A percentile compares a stretch with the other conserved stretches of the same genome.
Evolutionary conservation across 2,113 vertebrate species (phyloP).

Genomic region (Heterotis niloticus): DNA sequence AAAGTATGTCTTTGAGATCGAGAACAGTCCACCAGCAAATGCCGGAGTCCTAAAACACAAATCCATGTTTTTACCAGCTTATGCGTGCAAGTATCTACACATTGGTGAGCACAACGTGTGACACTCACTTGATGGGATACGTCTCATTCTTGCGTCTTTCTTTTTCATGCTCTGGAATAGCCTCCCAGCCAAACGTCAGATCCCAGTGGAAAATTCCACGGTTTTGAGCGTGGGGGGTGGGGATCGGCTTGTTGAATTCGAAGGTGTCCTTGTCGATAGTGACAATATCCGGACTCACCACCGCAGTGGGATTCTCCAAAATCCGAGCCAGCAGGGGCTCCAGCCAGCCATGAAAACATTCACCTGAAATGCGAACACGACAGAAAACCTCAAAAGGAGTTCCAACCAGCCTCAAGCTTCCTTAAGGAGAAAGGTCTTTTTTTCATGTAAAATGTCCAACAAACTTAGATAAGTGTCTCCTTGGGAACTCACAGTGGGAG

Average conservation of each 20-base stretch:
- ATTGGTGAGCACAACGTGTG: not conserved
- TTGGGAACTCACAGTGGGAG: slow-evolving; percentile 71
- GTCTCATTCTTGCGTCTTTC: slow-evolving; percentile 72
- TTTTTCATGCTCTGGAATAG: slow-evolving; percentile 54
- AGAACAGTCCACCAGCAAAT: slow-evolving; percentile 79
- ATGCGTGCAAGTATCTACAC: not conserved
- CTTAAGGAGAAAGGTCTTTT: not conserved
- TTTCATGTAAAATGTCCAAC: not conserved
- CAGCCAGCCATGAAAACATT: slow-evolving; percentile 82
- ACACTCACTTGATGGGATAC: slow-evolving; percentile 71
- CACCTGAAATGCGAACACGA: slow-evolving; percentile 59
- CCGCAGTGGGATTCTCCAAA: slow-evolving; percentile 62
- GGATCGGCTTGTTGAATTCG: slow-evolving; percentile 64
- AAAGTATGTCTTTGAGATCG: slow-evolving; percentile 79
- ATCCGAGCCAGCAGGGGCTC: slow-evolving; percentile 80
- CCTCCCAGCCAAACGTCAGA: slow-evolving; percentile 77
- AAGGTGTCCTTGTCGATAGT: slow-evolving; percentile 71
- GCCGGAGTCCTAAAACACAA: slow-evolving; percentile 64
- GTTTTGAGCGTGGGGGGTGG: slow-evolving; percentile 49
- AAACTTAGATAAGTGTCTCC: not conserved
- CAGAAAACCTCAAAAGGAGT: not conserved
- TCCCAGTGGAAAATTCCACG: slow-evolving; percentile 80
- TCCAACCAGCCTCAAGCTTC: too few relatives aligned
- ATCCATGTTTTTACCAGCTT: too few relatives aligned
- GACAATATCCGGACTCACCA: slow-evolving; percentile 76